phyloP scores from a whole-genome alignment of 2,797 vertebrate genomes.

The Characodon lateralis region DNA sequence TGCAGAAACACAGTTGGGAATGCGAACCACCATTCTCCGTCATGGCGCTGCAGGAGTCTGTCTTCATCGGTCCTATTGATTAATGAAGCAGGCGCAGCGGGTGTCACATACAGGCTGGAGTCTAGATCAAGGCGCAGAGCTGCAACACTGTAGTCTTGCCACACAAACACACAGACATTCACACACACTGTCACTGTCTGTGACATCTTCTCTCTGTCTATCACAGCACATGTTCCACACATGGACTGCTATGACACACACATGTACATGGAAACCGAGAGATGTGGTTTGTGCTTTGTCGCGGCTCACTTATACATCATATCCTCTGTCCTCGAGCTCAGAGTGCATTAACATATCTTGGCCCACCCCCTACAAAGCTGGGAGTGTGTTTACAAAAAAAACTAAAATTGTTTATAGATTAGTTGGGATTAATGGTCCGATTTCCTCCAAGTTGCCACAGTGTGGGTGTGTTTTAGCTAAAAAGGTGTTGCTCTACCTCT shows the following conservation, averaged over 20 bases:
- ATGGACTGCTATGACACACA: constrained; percentile 45
- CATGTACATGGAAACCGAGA: constrained; percentile 44
- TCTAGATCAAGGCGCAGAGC: constrained; percentile 69
- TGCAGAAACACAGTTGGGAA: constrained; percentile 38
- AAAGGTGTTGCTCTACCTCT: constrained; percentile 43
- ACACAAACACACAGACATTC: constrained; percentile 16
- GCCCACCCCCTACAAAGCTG: constrained; percentile 41
- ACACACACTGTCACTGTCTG: constrained; percentile 25
- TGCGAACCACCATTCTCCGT: constrained; percentile 75
- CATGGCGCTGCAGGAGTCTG: constrained; percentile 70
- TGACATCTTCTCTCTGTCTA: constrained; percentile 62
- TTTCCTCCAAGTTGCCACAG: constrained; percentile 45
- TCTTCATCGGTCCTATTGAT: constrained; percentile 83
- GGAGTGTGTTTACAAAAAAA: constrained; percentile 64
- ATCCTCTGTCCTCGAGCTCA: constrained; percentile 17
- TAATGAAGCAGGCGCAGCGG: constrained; percentile 81
- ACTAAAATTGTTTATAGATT: constrained; percentile 72
- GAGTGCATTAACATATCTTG: constrained; percentile 52
- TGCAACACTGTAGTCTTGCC: constrained; percentile 43
- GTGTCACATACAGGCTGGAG: constrained; percentile 67
- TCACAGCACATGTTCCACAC: constrained; percentile 53
- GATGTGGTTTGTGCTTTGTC: constrained; percentile 34
- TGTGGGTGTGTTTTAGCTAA: constrained; percentile 53
- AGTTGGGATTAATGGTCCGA: constrained; percentile 72
- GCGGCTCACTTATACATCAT: constrained; percentile 34